Percentiles rank a stretch among this genome's conserved stretches.
Conservation (phyloP, 1,140 invertebrate genomes). For the Sarcophaga bullata region DNA sequence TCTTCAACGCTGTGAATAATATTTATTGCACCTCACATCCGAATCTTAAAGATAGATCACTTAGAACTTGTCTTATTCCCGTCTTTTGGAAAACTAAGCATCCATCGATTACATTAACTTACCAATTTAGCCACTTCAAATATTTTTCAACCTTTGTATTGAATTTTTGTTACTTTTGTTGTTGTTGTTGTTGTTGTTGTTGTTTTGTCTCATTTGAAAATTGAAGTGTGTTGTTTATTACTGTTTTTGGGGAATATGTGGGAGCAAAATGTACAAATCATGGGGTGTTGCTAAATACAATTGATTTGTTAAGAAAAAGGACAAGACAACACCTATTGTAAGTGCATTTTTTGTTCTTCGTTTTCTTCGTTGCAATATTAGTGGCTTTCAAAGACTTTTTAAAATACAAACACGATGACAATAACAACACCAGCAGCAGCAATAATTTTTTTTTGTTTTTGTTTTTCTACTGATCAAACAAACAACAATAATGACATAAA, state of each 20-base stretch:
- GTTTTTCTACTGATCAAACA: neutral
- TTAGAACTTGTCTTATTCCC: too few species aligned
- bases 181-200: neutral
- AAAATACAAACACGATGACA: slow-evolving; percentile 5
- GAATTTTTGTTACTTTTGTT: too few species aligned
- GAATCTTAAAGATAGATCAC: too few species aligned
- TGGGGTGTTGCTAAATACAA: slow-evolving; percentile 40
- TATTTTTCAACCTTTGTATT: neutral
- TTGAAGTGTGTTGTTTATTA: slow-evolving; percentile 39
- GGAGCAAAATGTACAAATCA: slow-evolving; percentile 41
- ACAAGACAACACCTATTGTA: slow-evolving; percentile 41
- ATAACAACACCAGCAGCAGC: neutral
- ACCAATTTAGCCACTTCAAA: neutral
- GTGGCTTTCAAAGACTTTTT: neutral
- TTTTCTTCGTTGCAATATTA: slow-evolving; percentile 5
- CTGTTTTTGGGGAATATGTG: slow-evolving; percentile 37
- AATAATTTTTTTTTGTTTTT: neutral
- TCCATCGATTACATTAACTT: neutral
- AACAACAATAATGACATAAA: slow-evolving; percentile 37
- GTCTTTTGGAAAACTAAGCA: too few species aligned
- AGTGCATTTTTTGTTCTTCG: neutral
- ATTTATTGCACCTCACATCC: too few species aligned
- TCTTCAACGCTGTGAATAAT: too few species aligned
- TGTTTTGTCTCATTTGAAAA: slow-evolving; percentile 27
- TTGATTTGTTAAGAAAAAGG: slow-evolving; percentile 39